Base-by-base conservation (phyloP, 1,140 invertebrate species). In the Conus ventricosus region DNA sequence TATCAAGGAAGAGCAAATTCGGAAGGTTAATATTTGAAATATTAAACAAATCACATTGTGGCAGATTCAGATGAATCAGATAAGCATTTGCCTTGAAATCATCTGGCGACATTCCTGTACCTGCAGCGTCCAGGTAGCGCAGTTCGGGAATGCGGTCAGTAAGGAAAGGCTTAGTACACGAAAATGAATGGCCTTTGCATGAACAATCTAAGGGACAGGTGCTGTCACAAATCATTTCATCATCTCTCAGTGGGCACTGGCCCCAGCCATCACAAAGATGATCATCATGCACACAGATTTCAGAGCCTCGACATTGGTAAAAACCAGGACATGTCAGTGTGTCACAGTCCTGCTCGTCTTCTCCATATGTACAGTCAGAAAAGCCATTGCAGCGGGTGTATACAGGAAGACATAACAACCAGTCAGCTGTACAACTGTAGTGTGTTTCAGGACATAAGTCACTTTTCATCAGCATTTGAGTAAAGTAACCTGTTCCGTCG, bases 171-270 rank as follows among this genome's bases (percentile, higher is more conserved):
- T 51, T n/a, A 10, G 25, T 5, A 27, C 76, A 80, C 25, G 39
- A 51, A 25, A 80, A 80, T 0, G 25, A 23, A n/a, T 25, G 13
- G 4, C 76, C 76, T 10, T 80, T n/a, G 39, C 76, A 80, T 0
- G 8, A 8, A 25, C 76, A 80, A 10, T 27, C 5, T 13, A 5
- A 10, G 11, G 76, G 76, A 83, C 81, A 83, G 78, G 39, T 1
- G 10, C 0, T n/a, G 8, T 27, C 78, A 27, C 78, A 81, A 23
- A 53, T 11, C 25, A 81, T n/a, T 71, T 89, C 88, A 57, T 89
- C 88, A n/a, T 89, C 88, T n/a, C 76, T 27, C 3, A 51, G 71
- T 5, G 84, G 84, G 51, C 88, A 89, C 63, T 89, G 83, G n/a
- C 27, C 8, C 84, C 75, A n/a, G 20, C 88, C 88, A 83, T 89